Base-by-base conservation (phyloP, 2,113 vertebrate species). In the Rhinolophus sinicus region DNA sequence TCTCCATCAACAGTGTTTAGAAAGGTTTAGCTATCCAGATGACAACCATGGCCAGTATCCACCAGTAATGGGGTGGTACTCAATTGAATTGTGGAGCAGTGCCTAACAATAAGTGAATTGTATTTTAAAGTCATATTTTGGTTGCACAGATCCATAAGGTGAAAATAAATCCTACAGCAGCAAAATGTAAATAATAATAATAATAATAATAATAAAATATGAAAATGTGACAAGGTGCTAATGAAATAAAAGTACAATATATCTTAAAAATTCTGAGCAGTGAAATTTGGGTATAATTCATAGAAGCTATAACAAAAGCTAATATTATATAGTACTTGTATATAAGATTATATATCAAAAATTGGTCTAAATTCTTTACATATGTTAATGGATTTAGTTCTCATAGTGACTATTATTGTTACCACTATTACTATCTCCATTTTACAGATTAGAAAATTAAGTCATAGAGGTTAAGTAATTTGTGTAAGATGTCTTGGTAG, bases 381-480 rank as follows among this genome's bases (percentile, higher is more conserved):
- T 26, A 19, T 54, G 75, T 52, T 69, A 65, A 47, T 69, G 58
- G 88, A 47, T 21, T 78, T 92, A 15, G 65, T 54, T 95, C 1
- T 86, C 30, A 81, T 35, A 47, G 69, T 30, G 22, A 70, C 6
- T 3, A 75, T 82, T 69, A 65, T 60, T 54, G 47, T 92, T 75
- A 30, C n/a, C n/a, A 47, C 24, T 44, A 58, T 77, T 73, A 52
- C 11, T 82, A 6, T 92, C n/a, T 82, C 26, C n/a, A 80, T 56
- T 65, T 90, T 69, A 82, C 12, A 94, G 35, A 69, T 83, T 15
- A 69, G 15, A 22, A 90, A 83, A 91, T 70, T 19, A 65, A 96
- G 10, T 52, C 16, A 69, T 28, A 77, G 26, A 50, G 26, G 30
- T 58, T 50, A 94, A 73, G 15, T 58, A 54, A 75, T 90, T 54